phyloP scores from a whole-genome alignment of 2,113 vertebrate genomes.

The Probosciger aterrimus region DNA sequence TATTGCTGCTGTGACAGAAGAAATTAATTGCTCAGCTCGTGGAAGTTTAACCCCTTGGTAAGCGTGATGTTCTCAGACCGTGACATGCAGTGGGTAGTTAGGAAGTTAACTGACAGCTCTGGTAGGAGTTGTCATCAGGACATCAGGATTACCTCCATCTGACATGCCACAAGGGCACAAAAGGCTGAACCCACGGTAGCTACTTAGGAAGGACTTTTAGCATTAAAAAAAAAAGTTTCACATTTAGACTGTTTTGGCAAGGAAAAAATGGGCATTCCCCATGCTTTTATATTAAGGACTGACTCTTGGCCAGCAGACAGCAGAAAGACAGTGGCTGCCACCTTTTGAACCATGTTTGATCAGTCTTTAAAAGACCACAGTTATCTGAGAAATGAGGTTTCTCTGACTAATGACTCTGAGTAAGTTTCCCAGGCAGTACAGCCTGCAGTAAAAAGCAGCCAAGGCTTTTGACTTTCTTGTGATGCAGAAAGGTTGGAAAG shows the following conservation, averaged over 20 bases:
- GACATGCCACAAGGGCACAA: neutral
- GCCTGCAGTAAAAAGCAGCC: neutral
- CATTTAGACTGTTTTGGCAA: neutral
- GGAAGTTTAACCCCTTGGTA: neutral
- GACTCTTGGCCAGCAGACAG: neutral
- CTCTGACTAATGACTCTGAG: neutral
- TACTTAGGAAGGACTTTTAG: neutral
- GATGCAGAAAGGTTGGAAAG: neutral
- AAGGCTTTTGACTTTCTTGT: neutral
- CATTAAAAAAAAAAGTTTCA: neutral
- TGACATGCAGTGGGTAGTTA: neutral
- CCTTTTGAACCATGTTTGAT: neutral
- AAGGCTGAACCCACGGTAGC: neutral
- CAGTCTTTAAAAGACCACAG: neutral
- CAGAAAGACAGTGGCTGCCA: neutral
- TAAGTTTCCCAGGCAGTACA: neutral
- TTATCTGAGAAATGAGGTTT: neutral
- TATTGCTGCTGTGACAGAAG: neutral
- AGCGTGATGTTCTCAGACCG: neutral
- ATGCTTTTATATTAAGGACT: accelerated
- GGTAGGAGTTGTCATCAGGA: neutral
- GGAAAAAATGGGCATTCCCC: neutral
- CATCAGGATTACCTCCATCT: neutral
- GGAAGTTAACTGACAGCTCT: neutral
- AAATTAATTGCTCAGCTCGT: constrained; percentile 2